Base-by-base conservation (phyloP, 2,797 vertebrate species). In the Kryptolebias ocellatus region DNA sequence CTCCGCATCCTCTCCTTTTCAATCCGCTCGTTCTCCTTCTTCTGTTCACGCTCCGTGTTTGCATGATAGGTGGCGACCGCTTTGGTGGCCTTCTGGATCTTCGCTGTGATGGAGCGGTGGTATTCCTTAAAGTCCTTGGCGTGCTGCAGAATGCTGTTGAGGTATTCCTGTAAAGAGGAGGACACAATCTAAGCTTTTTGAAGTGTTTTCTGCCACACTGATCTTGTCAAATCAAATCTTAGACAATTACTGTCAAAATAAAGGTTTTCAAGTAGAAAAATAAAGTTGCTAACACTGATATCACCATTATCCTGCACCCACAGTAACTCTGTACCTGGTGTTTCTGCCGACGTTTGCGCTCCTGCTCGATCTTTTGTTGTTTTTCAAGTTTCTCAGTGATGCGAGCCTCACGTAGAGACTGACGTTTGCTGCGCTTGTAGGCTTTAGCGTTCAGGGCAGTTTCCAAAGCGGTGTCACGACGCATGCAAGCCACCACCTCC, bases 301-400 rank as follows among this genome's bases (percentile, higher is more conserved):
- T 34, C 17, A 54, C 1, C 8, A 17, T 1, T n/a, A 12, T 27
- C 20, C 5, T 44, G 16, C 39, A 1, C 10, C 17, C 24, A 31
- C 27, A 16, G 28, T 4, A 18, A 1, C 0, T 0, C 0, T 1
- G 20, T 78, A 97, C 97, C 96, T 98, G 98, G 86, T 98, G 98
- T 78, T 99, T 99, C 93, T 99, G 98, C 0, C 98, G 87, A 0
- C 98, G 96, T 64, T 99, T 98, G 4, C 97, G 91, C 59, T 99
- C 98, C 81, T 99, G 98, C 81, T 99, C 98, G 0, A 99, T 99
- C 94, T 99, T 99, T 92, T 99, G 98, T 86, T 99, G 98, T 55
- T 99, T 99, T 91, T 99, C 97, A 34, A 99, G 95, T 86, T 99
- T 99, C 92, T 99, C 97, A 0, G 97, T 99, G 92, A 99, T 99